Conservation (phyloP, 2,113 vertebrate species). For the Brachyistius frenatus region DNA sequence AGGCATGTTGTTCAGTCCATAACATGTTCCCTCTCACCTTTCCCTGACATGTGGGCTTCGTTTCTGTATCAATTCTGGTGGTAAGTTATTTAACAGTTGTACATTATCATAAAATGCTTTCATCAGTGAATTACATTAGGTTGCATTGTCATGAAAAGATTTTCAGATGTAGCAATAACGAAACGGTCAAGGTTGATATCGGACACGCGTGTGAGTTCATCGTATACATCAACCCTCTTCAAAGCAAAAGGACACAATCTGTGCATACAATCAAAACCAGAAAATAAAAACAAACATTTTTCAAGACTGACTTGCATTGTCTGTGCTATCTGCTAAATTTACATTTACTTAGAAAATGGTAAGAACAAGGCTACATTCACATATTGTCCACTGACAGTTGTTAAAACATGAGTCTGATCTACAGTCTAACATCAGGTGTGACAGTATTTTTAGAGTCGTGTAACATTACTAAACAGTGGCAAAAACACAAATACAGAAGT, state of each 20-base stretch:
- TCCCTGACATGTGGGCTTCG: constrained; percentile 26
- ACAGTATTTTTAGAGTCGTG: neutral
- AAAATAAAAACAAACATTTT: constrained; percentile 70
- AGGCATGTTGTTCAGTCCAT: constrained; percentile 53
- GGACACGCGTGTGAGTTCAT: constrained; percentile 17
- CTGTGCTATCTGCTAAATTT: constrained; percentile 3
- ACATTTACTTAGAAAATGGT: too few species aligned
- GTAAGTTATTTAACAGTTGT: constrained; percentile 34
- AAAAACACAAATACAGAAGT: too few species aligned
- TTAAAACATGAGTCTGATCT: neutral
- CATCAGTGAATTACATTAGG: constrained; percentile 31
- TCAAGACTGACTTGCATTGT: constrained; percentile 36
- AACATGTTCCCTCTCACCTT: neutral
- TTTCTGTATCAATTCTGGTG: constrained; percentile 25
- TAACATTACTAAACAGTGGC: too few species aligned
- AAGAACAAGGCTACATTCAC: neutral
- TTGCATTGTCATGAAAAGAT: constrained; percentile 38
- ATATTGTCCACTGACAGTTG: neutral
- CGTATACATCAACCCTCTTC: constrained; percentile 18
- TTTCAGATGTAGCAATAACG: constrained; percentile 54
- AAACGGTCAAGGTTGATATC: constrained; percentile 19
- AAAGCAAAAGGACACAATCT: constrained; percentile 37
- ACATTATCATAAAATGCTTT: constrained; percentile 48
- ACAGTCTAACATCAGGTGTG: neutral
- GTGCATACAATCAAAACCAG: constrained; percentile 52